Base-by-base conservation (phyloP, 2,797 vertebrate species). In the Cynopterus sphinx region DNA sequence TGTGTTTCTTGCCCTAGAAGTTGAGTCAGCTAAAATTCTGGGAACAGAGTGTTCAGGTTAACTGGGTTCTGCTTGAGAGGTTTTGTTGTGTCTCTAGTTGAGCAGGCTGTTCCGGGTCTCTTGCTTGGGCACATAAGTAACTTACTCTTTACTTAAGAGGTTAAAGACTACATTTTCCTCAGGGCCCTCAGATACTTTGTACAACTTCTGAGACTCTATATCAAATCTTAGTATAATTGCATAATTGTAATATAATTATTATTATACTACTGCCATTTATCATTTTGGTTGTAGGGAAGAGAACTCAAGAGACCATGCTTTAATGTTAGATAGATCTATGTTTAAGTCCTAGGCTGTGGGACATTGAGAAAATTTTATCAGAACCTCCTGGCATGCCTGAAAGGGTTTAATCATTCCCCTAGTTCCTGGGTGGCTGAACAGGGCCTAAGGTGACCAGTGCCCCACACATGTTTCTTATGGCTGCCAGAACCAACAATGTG, bases 21-120 rank as follows among this genome's bases (percentile, higher is more conserved):
- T 78, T 46, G 41, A 78, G 63, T 68, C 67, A 89, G 74, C 79
- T 71, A 65, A 96, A 93, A 81, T 94, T 96, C 89, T 63, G 75
- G 82, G 95, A 91, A 87, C 33, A n/a, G 53, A 70, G 55, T 36
- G 22, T 96, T 87, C 77, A 70, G 59, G n/a, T 91, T 89, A 65
- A 41, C 43, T 67, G 22, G 5, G 83, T 95, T 93, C 89, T 96
- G 65, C 93, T 55, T 96, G 70, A 87, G 85, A 78, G 17, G 21
- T 53, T 97, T 94, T 61, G 28, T 63, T 59, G 41, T 55, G 11
- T 65, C 41, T 83, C 28, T 86, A 28, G 26, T 22, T 6, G 41
- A 81, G 28, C 59, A 36, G 9, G 15, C 49, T 67, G 26, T 53
- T 79, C 9, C 2, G 2, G 46, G 43, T 71, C 19, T 86, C 36